Evolutionary conservation across 2,888 invertebrate species (phyloP), one percentile per base, ranked within the genome.

Genomic region (Pyrochroa serraticornis): DNA sequence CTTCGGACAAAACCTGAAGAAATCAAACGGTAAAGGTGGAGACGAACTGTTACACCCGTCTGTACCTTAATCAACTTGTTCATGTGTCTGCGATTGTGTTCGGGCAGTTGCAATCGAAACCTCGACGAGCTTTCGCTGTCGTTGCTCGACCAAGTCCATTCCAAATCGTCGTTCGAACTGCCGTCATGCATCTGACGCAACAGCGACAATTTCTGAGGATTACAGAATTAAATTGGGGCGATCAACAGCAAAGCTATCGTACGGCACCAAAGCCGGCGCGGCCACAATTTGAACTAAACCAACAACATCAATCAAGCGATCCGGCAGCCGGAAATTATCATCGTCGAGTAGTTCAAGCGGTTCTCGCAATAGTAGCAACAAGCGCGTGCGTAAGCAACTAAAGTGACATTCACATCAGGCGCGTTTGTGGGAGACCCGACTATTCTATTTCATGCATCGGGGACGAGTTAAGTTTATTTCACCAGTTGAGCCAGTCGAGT

Each of bases 1-100:
- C 86, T 46, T 85, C 77, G 0, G 85, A 85, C 56, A 85, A 85
- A 0, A 84, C 85, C 85, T 84, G 9, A 1, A 33, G 6, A 58
- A 14, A 63, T 56, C 53, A 46, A 36, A 3, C 8, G n/a, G 10
- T 39, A 3, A 58, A 45, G 44, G 39, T 53, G 47, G 33, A 43
- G 41, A 55, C 9, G 56, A 42, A 13, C 33, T 38, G 48, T 12
- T 8, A 51, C 35, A 41, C 36, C 34, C 30, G 44, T 43, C 36
- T 43, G 67, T 72, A 85, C 85, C 76, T 85, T 85, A 0, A 84
- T 64, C 1, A 86, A 71, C 59, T 77, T 71, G 53, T 75, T 71
- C 13, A 81, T 80, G 50, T 82, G 82, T 62, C 82, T 75, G 36
- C 79, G 80, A 37, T 75, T 71, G 44, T 68, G 70, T 13, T 85